These are phyloP conservation scores for Theristus sp. DNA, from an alignment of 2,888 invertebrate genomes.

Conservation along the genomic window DNA sequence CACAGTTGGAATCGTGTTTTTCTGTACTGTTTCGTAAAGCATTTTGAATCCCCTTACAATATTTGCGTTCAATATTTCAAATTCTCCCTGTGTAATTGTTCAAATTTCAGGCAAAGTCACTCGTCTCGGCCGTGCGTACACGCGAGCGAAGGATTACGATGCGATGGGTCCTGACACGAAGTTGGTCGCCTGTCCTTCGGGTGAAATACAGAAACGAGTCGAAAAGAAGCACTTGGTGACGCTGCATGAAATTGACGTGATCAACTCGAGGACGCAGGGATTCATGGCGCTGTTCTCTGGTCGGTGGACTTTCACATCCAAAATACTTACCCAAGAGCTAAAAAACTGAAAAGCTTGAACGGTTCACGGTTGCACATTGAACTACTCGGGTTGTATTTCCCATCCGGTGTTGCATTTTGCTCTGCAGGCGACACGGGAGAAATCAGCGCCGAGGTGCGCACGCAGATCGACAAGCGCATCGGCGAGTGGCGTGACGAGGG, in stretches of 20 bases:
- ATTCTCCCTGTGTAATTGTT: not conserved
- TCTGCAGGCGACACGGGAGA: constrained; percentile 82
- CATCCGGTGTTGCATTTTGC: no score
- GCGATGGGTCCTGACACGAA: constrained; percentile 63
- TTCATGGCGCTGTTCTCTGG: constrained; percentile 90
- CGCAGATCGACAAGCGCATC: constrained; percentile 91
- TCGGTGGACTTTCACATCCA: constrained; percentile 24
- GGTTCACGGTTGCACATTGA: no score
- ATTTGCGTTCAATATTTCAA: no score
- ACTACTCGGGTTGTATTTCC: no score
- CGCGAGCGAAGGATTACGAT: constrained; percentile 87
- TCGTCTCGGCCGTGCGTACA: constrained; percentile 58
- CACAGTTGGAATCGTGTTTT: no score
- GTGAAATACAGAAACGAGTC: constrained; percentile 89
- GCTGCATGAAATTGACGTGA: constrained; percentile 96
- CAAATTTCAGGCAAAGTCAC: constrained; percentile 14
- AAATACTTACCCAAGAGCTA: no score
- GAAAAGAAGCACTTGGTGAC: constrained; percentile 88
- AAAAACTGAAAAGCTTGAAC: no score
- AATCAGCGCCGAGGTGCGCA: constrained; percentile 87
- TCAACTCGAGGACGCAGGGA: constrained; percentile 91
- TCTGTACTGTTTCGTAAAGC: no score
- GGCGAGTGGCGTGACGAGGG: constrained; percentile 98
- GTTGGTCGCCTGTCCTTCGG: constrained; percentile 95
- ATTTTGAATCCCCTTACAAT: no score